Base-by-base conservation (phyloP, 2,113 vertebrate genomes). In the Carassius auratus region DNA sequence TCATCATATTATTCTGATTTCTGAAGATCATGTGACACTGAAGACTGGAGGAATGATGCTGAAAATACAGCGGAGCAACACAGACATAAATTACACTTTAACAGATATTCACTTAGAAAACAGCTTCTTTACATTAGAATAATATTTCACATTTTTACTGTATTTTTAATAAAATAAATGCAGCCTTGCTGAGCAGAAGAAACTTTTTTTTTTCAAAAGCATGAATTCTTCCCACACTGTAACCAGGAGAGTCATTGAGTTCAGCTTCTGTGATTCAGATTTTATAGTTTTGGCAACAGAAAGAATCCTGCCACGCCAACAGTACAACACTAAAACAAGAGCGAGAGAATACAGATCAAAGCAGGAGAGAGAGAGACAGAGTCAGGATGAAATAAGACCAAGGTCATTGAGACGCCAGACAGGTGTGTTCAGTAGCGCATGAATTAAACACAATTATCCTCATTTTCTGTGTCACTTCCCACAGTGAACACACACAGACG, bases 401-500 rank as follows among this genome's bases (percentile, higher is more conserved):
- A 57, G 55, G 55, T 57, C 55, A 19, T 8, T 5, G 15, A 55
- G 50, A 42, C 38, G 38, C 81, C 89, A 90, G 92, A 89, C 91
- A 93, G 91, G 92, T 92, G 91, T 91, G 90, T 90, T 91, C 90
- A 92, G 89, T 91, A 85, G 69, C 90, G 93, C 92, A 92, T 93
- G 92, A 94, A 93, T 93, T 94, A 94, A 93, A 93, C 92, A 93
- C 93, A 93, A 81, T 92, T 84, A 93, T 92, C 90, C 85, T 91
- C 86, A 86, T 90, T 93, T 91, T 93, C 90, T 90, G 88, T 92
- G 91, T 94, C 93, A 91, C 89, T 90, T 91, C 90, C 90, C 89
- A 88, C 76, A 89, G 59, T 2, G 38, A 48, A 48, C 71, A 48
- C 71, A 48, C 69, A 87, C 81, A 81, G 26, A 66, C 26, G 61